Conservation (phyloP, 2,113 vertebrate species). For the Oenanthe melanoleuca region DNA sequence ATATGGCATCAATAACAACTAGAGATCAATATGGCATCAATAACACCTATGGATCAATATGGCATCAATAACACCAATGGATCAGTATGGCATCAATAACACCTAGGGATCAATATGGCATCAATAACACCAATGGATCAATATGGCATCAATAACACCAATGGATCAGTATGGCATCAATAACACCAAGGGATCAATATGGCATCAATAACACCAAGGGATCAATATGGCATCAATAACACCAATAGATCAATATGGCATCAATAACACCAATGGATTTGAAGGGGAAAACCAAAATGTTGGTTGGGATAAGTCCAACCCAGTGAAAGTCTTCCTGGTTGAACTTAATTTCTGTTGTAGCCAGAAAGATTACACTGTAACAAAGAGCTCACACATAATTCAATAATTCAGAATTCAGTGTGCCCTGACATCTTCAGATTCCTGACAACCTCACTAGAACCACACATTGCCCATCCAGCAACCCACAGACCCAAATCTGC, state of each 20-base stretch:
- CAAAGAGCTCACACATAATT: not conserved
- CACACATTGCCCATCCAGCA: not conserved
- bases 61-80: too few species aligned
- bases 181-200: too few species aligned
- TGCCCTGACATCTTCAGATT: not conserved
- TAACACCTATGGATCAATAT: too few species aligned
- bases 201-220: too few species aligned
- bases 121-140: too few species aligned
- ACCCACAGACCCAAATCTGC: not conserved
- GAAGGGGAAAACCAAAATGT: not conserved
- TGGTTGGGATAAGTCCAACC: not conserved
- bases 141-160: too few species aligned
- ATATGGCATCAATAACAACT: too few species aligned
- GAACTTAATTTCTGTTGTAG: not conserved
- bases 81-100: too few species aligned
- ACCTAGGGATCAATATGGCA: not conserved
- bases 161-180: too few species aligned
- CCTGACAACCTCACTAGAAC: not conserved
- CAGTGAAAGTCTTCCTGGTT: not conserved
- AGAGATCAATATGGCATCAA: too few species aligned
- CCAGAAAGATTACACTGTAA: not conserved
- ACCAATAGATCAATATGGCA: not conserved
- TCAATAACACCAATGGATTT: not conserved
- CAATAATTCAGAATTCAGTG: rapidly evolving
- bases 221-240: too few species aligned